These are phyloP conservation scores for Drosophila kambysellisi DNA, from an alignment of 2,888 invertebrate species.

Conservation along the genomic window DNA sequence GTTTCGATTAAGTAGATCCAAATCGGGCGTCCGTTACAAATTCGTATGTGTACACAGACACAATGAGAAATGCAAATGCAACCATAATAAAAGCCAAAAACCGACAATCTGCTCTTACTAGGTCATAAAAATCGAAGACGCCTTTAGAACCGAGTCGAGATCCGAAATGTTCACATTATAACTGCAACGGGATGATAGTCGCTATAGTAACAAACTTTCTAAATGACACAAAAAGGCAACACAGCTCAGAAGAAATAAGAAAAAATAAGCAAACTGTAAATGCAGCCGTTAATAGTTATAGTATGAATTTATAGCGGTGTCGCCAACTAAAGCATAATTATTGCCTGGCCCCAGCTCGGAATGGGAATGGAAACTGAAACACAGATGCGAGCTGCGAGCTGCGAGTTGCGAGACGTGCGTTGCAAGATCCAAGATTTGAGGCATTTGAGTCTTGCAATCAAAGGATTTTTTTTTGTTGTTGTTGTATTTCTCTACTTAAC, in stretches of 20 bases:
- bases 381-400: neutral
- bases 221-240: conserved; percentile 41
- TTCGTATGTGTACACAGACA: conserved; percentile 12
- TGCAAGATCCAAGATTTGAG: conserved; percentile 10
- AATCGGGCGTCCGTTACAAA: conserved; percentile 53
- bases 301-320: conserved; percentile 55
- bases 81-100: conserved; percentile 1
- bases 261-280: conserved; percentile 67
- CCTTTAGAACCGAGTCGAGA: conserved; percentile 47
- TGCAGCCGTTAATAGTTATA: conserved; percentile 69
- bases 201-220: conserved; percentile 61
- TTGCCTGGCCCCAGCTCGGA: conserved; percentile 59
- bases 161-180: conserved; percentile 23
- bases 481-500: conserved; percentile 58
- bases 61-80: conserved; percentile 50
- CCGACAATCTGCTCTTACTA: conserved; percentile 26
- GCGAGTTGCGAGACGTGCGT: conserved; percentile 10
- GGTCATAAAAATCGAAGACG: conserved; percentile 63
- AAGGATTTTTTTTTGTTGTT: conserved; percentile 38
- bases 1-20: conserved; percentile 52
- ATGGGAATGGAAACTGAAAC: conserved; percentile 59
- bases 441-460: conserved; percentile 9
- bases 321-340: conserved; percentile 81
- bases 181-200: conserved; percentile 24
- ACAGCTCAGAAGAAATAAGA: conserved; percentile 4